Conservation (phyloP, 2,113 vertebrate species). For the Dinomys branickii region DNA sequence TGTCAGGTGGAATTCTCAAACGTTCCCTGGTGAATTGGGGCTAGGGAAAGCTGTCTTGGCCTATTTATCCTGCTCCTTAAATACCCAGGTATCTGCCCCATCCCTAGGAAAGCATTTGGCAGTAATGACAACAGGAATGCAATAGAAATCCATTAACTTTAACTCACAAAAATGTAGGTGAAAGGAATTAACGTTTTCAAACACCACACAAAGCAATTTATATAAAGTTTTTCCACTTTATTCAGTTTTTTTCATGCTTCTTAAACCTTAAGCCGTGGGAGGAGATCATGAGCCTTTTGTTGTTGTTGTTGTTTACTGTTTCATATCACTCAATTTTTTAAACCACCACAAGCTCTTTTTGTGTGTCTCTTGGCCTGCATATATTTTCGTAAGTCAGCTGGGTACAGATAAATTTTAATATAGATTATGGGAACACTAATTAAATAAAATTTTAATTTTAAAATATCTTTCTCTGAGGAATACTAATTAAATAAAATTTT, state of each 20-base stretch:
- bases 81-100: conserved; percentile 88
- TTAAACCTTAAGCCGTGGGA: background rate
- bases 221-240: conserved; percentile 59
- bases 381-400: conserved; percentile 71
- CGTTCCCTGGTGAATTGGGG: conserved; percentile 89
- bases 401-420: conserved; percentile 75
- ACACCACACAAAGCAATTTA: conserved; percentile 62
- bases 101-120: conserved; percentile 85
- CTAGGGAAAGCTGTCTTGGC: conserved; percentile 87
- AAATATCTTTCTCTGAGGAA: conserved; percentile 77
- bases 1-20: conserved; percentile 92
- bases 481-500: conserved; percentile 82
- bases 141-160: conserved; percentile 82
- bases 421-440: conserved; percentile 77
- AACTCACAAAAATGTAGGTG: conserved; percentile 65
- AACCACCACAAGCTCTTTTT: background rate
- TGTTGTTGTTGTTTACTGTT: background rate
- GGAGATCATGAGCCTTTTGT: background rate
- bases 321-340: conserved; percentile 30
- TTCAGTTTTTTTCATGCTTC: conserved; percentile 41
- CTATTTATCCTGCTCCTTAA: conserved; percentile 89
- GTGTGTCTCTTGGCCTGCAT: conserved; percentile 44
- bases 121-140: conserved; percentile 71
- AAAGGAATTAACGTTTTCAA: conserved; percentile 67
- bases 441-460: conserved; percentile 81